These are phyloP conservation scores for Neoarius graeffei DNA, from an alignment of 2,113 vertebrate genomes.

Conservation along the genomic window DNA sequence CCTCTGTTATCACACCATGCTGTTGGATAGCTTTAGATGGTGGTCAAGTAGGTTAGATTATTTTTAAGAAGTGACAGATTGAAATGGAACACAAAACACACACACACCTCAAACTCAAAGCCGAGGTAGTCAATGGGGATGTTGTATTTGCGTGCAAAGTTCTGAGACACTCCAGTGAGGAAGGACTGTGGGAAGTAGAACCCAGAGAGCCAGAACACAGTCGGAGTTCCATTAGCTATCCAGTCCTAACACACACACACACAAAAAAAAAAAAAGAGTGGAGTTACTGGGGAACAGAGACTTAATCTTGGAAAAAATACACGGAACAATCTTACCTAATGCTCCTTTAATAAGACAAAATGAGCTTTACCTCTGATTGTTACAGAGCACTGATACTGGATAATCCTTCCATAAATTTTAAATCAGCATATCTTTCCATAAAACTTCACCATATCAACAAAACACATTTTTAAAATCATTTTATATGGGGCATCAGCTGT, in stretches of 20 bases:
- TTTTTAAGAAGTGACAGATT: not conserved
- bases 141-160: constrained; percentile 88
- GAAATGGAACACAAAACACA: not conserved
- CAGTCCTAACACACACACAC: constrained; percentile 77
- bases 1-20: not conserved
- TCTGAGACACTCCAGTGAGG: constrained; percentile 89
- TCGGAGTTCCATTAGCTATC: constrained; percentile 78
- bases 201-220: constrained; percentile 92
- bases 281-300: not conserved
- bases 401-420: not conserved
- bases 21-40: not conserved
- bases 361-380: not conserved
- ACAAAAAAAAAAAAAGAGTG: not conserved
- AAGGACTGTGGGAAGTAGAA: constrained; percentile 97
- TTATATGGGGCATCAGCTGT: not conserved
- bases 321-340: no score
- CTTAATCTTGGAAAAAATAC: no score
- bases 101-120: constrained; percentile 86
- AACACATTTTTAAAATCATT: no score
- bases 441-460: not conserved
- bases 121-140: constrained; percentile 88
- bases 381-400: not conserved
- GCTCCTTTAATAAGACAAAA: no score
- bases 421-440: not conserved
- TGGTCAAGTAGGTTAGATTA: not conserved